A percentile compares a stretch with the other conserved stretches of the same genome.
These are phyloP conservation scores for Heliothis subflexa DNA, from an alignment of 1,140 invertebrate genomes.

Conservation along the genomic window DNA sequence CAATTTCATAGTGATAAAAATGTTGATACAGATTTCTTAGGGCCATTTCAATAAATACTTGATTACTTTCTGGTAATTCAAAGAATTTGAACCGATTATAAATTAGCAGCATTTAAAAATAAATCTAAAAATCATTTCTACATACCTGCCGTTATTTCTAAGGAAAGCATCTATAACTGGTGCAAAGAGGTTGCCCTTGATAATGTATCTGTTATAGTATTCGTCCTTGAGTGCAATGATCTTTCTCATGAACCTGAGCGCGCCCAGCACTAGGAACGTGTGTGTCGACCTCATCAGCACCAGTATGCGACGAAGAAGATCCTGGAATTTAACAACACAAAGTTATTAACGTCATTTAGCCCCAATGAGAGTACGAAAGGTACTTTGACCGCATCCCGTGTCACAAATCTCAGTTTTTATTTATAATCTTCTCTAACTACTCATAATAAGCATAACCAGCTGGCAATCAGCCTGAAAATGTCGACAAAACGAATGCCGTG, in stretches of 20 bases:
- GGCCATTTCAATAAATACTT: too few relatives aligned
- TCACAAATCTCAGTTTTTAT: background rate
- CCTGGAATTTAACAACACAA: slow-evolving; percentile 79
- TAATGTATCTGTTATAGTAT: slow-evolving; percentile 98
- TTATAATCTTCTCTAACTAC: slow-evolving; percentile 5
- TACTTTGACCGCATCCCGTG: too few relatives aligned
- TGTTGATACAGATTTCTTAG: too few relatives aligned
- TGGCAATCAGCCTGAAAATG: slow-evolving; percentile 2
- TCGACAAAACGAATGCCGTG: slow-evolving; percentile 1
- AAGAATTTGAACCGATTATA: background rate
- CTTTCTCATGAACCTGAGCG: slow-evolving; percentile 98
- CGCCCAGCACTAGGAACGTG: slow-evolving; percentile 98
- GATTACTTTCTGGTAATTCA: too few relatives aligned
- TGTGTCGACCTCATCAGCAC: slow-evolving; percentile 99
- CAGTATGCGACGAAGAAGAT: slow-evolving; percentile 96
- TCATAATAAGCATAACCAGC: background rate
- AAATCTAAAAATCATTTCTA: background rate
- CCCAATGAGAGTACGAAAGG: too few relatives aligned
- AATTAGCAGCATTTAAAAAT: background rate
- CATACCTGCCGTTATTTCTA: slow-evolving; percentile 94
- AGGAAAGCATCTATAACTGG: slow-evolving; percentile 98
- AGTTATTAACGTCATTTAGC: slow-evolving; percentile 3
- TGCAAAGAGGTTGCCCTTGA: slow-evolving; percentile 97
- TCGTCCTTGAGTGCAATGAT: slow-evolving; percentile 99
- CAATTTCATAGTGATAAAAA: background rate